Evolutionary conservation across 2,797 vertebrate genomes (phyloP), one percentile per base, ranked within the genome.

Genomic region (Rhinogobio ventralis): DNA sequence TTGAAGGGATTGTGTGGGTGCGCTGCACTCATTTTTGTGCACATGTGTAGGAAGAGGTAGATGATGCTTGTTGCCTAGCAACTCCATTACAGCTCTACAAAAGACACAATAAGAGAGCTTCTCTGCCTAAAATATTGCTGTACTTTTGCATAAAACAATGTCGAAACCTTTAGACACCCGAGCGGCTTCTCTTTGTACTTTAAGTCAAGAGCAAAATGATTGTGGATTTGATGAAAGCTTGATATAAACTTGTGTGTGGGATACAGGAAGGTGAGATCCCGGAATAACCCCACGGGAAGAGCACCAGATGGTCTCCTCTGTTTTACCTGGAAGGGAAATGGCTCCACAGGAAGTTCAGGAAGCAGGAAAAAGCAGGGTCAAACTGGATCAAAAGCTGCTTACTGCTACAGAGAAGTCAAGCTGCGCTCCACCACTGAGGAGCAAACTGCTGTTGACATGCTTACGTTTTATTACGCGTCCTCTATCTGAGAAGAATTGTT

Each of bases 1-100:
- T 71, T 85, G 25, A 80, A 82, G 67, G 67, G 45, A 57, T 72
- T 71, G 86, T 83, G 87, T 88, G 89, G 84, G 75, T 83, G 82
- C 55, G 4, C 51, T 77, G 84, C 84, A 76, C 83, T 84, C 64
- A 73, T 84, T 83, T 84, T 85, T 82, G 74, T 84, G 83, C 81
- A 81, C 76, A 86, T 90, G 91, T 94, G 93, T 91, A 92, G 92
- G 92, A 90, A 90, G 91, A 92, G 85, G 85, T 67, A 85, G 90
- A 91, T 90, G 91, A 93, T 92, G 91, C 92, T 91, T 94, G 95
- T 96, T 95, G 91, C 95, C 88, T 94, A 94, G 95, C 94, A 95
- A 89, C 89, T 89, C 83, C 82, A 77, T 88, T 79, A 85, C 46
- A 86, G 69, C 86, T 83, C 85, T 82, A 81, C 71, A 69, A 68